phyloP scores from a whole-genome alignment of 35 echinoderm and acorn worm genomes.

The Patiria miniata region DNA sequence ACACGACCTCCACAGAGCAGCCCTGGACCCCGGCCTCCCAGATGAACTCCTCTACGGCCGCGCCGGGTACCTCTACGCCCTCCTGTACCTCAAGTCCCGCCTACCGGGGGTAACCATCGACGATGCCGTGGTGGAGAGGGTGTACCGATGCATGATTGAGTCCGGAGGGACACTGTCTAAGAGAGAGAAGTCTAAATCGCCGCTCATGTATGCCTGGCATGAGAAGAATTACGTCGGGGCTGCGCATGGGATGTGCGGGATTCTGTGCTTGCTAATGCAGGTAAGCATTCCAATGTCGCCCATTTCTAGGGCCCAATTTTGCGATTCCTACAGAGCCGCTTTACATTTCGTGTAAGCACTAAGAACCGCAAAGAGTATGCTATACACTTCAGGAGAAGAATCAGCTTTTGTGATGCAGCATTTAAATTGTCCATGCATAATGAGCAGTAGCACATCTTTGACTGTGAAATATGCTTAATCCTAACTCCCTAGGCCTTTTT shows the following conservation, averaged over 20 bases:
- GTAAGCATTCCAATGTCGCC: constrained; percentile 10
- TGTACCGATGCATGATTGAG: constrained; percentile 42
- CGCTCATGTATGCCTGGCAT: constrained; percentile 94
- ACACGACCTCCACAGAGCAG: constrained; percentile 15
- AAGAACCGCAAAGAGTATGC: too few species aligned
- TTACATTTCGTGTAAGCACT: too few species aligned
- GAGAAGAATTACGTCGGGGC: constrained; percentile 88
- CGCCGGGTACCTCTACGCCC: constrained; percentile 67
- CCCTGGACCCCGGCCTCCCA: constrained; percentile 39
- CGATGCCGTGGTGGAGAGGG: constrained; percentile 51
- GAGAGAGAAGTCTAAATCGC: constrained; percentile 42
- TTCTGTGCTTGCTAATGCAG: constrained; percentile 80
- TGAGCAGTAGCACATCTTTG: too few species aligned
- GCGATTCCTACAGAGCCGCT: too few species aligned
- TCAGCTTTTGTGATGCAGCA: too few species aligned
- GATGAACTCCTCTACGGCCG: constrained; percentile 76
- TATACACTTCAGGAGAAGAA: too few species aligned
- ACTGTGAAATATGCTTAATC: too few species aligned
- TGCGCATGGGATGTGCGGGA: constrained; percentile 89
- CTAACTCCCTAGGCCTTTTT: too few species aligned
- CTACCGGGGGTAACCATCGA: constrained; percentile 54
- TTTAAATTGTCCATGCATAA: too few species aligned
- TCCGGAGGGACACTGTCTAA: constrained; percentile 45
- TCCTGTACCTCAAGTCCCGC: constrained; percentile 61
- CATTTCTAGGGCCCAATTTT: not conserved